A percentile compares a stretch with the other conserved stretches of the same genome.
These are phyloP conservation scores for Drosophila nr. fundita DNA, from an alignment of 2,888 invertebrate genomes.

Conservation along the genomic window DNA sequence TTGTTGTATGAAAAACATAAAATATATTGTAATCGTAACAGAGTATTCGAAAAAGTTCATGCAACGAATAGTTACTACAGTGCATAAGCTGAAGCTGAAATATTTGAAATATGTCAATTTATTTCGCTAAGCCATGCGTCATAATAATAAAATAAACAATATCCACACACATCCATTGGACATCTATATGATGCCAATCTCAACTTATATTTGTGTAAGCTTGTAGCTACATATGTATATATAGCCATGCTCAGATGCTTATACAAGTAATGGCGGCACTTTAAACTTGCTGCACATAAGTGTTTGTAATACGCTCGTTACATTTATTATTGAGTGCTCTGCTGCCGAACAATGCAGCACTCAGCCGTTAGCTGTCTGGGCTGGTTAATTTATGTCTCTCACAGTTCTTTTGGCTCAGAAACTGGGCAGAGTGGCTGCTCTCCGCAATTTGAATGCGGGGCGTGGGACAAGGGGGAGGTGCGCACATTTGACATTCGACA, in stretches of 20 bases:
- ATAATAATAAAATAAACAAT: not conserved
- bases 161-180: not conserved
- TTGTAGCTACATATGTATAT: not conserved
- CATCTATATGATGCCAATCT: not conserved
- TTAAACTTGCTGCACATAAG: conserved; percentile 72
- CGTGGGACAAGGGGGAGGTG: not conserved
- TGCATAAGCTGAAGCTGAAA: not conserved
- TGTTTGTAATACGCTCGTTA: conserved; percentile 78
- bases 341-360: conserved; percentile 53
- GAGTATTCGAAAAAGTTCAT: too few species aligned
- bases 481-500: conserved; percentile 57
- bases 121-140: not conserved
- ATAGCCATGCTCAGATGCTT: conserved; percentile 40
- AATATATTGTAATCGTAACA: too few species aligned
- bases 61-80: not conserved
- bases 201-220: not conserved
- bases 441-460: conserved; percentile 68
- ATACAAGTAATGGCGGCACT: conserved; percentile 49
- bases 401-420: conserved; percentile 39
- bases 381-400: conserved; percentile 29
- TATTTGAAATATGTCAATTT: not conserved
- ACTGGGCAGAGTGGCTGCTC: conserved; percentile 15
- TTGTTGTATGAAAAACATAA: not conserved
- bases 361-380: conserved; percentile 39
- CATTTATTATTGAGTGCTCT: conserved; percentile 75